Evolutionary conservation across 2,797 vertebrate species (phyloP).

Genomic region (Pygocentrus nattereri): DNA sequence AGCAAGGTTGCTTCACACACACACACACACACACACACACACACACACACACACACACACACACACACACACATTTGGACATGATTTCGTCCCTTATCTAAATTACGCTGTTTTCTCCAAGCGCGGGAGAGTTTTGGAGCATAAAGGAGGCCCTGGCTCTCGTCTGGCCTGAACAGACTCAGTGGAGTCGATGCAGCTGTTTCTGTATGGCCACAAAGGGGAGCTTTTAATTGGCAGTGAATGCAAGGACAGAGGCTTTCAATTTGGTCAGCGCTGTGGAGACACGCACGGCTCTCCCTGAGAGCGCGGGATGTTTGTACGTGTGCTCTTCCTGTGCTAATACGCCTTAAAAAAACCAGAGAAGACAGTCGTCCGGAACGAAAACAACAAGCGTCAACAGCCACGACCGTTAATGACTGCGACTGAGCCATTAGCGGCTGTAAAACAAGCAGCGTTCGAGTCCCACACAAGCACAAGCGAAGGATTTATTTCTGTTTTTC

Average conservation of each 20-base stretch:
- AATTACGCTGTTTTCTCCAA: conserved; percentile 49
- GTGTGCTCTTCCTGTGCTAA: not conserved
- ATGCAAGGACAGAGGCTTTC: conserved; percentile 78
- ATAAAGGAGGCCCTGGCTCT: conserved; percentile 62
- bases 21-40: no score
- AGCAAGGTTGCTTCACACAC: conserved; percentile 64
- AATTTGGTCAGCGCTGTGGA: conserved; percentile 75
- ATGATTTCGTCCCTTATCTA: conserved; percentile 66
- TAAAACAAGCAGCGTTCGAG: no score
- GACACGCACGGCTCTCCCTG: conserved; percentile 54
- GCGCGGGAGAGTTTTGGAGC: conserved; percentile 30
- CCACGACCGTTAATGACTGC: no score
- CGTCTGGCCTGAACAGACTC: conserved; percentile 74
- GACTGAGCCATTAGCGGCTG: no score
- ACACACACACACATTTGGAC: conserved; percentile 77
- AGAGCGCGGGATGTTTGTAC: not conserved
- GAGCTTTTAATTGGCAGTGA: conserved; percentile 83
- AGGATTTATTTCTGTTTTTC: conserved; percentile 30
- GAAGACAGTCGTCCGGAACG: no score
- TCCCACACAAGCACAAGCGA: no score
- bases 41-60: no score
- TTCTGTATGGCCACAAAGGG: conserved; percentile 72
- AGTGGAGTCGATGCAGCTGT: conserved; percentile 82
- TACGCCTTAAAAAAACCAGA: no score
- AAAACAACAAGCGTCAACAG: no score